Evolutionary conservation across 1,140 invertebrate genomes (phyloP), one percentile per base, ranked within the genome.

Genomic region (Aphelinus atriplicis): DNA sequence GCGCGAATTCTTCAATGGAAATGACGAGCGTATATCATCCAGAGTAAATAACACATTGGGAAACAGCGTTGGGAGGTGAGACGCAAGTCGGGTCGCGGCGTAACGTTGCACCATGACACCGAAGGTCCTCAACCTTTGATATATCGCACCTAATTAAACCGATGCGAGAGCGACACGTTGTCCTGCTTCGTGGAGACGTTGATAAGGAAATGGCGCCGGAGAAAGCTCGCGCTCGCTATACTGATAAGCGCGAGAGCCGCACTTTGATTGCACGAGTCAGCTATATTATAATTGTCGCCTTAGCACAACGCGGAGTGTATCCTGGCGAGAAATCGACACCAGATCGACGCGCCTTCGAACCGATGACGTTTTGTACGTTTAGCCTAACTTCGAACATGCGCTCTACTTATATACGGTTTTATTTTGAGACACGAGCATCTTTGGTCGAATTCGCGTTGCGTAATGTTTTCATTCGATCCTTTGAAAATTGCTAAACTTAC

Each of bases 141-240:
- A 7, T 50, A 66, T 73, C 45, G 10, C 61, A 60, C 46, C 55
- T 73, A 73, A 73, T 73, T 73, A 73, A 73, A 66, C 63, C 53
- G 60, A 65, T 60, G 46, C 47, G 71, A 47, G 66, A 63, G 63
- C 66, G 71, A 73, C 63, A 63, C 58, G 71, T 46, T 6, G 26
- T 60, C 5, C 43, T 48, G 61, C 70, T 63, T 50, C 42, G 71
- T 66, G 53, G 71, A 43, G 26, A 66, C 50, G 50, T 73, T 63
- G 71, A 73, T 73, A 73, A 73, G 45, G 62, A 46, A 42, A 3
- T 48, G 50, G 43, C 48, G 60, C n/a, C 43, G 45, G 7, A 3
- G 2, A 26, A 61, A 50, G 7, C 50, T 63, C 50, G 53, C 70
- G 51, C 56, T 72, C 6, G 26, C 55, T 43, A 26, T 10, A 6